phyloP scores from a whole-genome alignment of 2,888 invertebrate species.

The Drosophila mimica region DNA sequence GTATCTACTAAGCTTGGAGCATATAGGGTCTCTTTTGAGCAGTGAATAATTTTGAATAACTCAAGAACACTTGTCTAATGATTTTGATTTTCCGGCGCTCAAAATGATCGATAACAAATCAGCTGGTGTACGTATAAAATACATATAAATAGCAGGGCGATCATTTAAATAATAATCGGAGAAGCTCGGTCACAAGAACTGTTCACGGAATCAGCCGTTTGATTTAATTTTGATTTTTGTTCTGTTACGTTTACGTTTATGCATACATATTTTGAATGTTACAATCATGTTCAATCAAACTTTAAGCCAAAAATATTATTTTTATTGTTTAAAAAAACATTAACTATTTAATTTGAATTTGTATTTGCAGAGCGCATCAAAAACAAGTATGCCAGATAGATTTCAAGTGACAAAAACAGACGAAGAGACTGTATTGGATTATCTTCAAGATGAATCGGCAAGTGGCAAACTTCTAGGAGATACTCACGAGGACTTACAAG shows the following conservation, averaged over 20 bases:
- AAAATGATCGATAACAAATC: constrained; percentile 14
- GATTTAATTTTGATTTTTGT: constrained; percentile 3
- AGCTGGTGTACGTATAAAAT: not conserved
- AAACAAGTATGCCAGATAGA: constrained; percentile 82
- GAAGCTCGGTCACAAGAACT: not conserved
- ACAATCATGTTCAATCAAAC: not conserved
- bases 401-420: constrained; percentile 84
- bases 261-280: not conserved
- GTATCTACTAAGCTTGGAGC: not conserved
- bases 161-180: constrained; percentile 2
- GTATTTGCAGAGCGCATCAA: constrained; percentile 48
- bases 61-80: not conserved
- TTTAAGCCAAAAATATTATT: not conserved
- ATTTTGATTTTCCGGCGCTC: constrained; percentile 6
- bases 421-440: constrained; percentile 77
- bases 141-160: not conserved
- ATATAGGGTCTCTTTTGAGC: not conserved
- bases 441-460: constrained; percentile 81
- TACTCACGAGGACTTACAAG: constrained; percentile 72
- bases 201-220: not conserved
- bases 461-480: constrained; percentile 82
- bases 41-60: not conserved
- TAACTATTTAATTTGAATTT: not conserved
- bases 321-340: constrained; percentile 1
- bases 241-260: not conserved